These are phyloP conservation scores for Lycophotia porphyrea DNA, from an alignment of 2,888 invertebrate genomes.

Conservation along the genomic window DNA sequence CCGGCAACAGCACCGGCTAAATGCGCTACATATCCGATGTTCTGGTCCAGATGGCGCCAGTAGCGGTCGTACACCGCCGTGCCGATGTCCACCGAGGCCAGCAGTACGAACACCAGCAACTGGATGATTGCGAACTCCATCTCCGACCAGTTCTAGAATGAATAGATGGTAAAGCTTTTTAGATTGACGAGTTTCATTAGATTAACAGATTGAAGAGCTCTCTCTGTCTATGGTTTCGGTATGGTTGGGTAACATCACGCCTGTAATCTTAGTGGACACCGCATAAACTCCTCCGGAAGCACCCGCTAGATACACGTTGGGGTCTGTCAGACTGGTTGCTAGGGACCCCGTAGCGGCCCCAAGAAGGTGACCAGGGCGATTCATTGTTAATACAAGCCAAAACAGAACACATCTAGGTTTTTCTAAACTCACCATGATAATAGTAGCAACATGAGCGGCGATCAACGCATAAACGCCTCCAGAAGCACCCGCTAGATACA, in stretches of 20 bases:
- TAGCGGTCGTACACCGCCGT: constrained; percentile 97
- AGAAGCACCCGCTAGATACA: constrained; percentile 97
- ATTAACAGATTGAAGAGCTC: background rate
- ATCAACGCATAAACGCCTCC: constrained; percentile 98
- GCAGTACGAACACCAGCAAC: constrained; percentile 94
- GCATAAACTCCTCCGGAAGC: background rate
- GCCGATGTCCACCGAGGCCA: constrained; percentile 96
- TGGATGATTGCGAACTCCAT: constrained; percentile 98
- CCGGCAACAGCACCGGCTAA: constrained; percentile 97
- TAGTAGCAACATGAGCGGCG: constrained; percentile 97
- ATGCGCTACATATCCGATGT: constrained; percentile 98
- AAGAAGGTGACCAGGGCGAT: constrained; percentile 83
- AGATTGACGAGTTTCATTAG: background rate
- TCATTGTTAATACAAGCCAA: constrained; percentile 81
- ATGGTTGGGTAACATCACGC: background rate
- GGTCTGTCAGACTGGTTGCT: constrained; percentile 94
- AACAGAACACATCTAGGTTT: constrained; percentile 78
- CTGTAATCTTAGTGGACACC: no score
- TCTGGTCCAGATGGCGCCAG: constrained; percentile 92
- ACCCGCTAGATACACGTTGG: background rate
- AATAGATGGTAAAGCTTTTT: background rate
- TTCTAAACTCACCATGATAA: constrained; percentile 93
- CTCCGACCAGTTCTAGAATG: constrained; percentile 97
- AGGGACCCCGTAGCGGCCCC: constrained; percentile 96
- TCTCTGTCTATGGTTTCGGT: background rate